Base-by-base conservation (phyloP, 2,113 vertebrate species). In the Kryptolebias marmoratus region DNA sequence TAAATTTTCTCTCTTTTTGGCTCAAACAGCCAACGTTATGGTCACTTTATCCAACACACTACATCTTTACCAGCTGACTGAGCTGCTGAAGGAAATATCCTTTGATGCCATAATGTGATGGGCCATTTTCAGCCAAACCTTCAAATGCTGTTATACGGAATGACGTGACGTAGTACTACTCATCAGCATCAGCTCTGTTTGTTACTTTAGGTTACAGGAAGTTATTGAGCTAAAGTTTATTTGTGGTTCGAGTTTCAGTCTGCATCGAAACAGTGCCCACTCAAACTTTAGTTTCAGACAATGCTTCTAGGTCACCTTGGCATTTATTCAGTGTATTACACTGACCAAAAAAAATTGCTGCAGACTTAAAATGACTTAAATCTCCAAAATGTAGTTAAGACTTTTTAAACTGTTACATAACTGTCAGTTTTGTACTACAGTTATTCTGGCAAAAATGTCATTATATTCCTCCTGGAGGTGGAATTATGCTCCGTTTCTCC, bases 71-170 rank as follows among this genome's bases (percentile, higher is more conserved):
- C 47, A 32, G 66, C 74, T 71, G 65, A 45, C 74, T 66, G 71
- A 78, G 57, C 79, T 54, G 68, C 71, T 13, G 45, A 44, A 63
- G 64, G 61, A 54, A 36, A 62, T 57, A 52, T 80, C 60, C 60
- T 75, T 54, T 72, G 61, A 22, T 22, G 22, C 22, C 22, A 77
- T 53, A 49, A 48, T 62, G 67, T 50, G 47, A 67, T 1, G 36
- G 48, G 52, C 64, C 67, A 70, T 71, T 72, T 76, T 80, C 64
- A 78, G 60, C 39, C 71, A 62, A 79, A 85, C 61, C 49, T 22
- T 22, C 22, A 22, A 22, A 22, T 22, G 22, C 22, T 22, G 22
- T 22, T 22, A 22, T 22, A 22, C 22, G 22, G 22, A 22, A 22
- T 22, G 22, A 22, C 22, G 22, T 68, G 11, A 60, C 61, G 54